Evolutionary conservation across 1,140 invertebrate genomes (phyloP).

Genomic region (Tetramorium simillimum): DNA sequence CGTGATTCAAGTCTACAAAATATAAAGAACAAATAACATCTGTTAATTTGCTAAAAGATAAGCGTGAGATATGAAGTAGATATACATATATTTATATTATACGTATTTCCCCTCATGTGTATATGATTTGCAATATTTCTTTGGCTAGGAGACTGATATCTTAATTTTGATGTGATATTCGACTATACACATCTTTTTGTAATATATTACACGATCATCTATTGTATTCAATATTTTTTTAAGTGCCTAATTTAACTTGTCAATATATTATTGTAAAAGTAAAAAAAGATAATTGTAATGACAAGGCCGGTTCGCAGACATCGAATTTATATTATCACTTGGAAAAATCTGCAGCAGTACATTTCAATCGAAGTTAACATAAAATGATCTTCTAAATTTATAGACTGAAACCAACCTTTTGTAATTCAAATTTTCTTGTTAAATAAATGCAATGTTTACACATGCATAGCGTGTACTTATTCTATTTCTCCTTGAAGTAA

Average conservation of each 20-base stretch:
- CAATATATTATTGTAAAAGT: constrained; percentile 9
- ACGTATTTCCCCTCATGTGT: not conserved
- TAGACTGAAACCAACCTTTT: constrained; percentile 54
- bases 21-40: not conserved
- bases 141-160: not conserved
- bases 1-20: not conserved
- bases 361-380: constrained; percentile 40
- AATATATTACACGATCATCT: not conserved
- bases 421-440: constrained; percentile 70
- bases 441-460: constrained; percentile 69
- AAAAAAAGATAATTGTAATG: not conserved
- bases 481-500: not conserved
- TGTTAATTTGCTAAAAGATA: not conserved
- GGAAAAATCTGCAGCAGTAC: constrained; percentile 19
- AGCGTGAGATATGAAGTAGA: constrained; percentile 40
- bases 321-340: constrained; percentile 17
- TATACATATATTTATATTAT: not conserved
- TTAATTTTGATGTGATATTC: constrained; percentile 21
- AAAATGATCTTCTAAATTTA: constrained; percentile 55
- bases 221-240: not conserved
- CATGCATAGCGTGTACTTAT: not conserved
- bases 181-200: constrained; percentile 6
- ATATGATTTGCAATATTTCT: constrained; percentile 5
- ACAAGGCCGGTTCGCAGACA: not conserved
- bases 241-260: constrained; percentile 1